A percentile compares a stretch with the other conserved stretches of the same genome.
Evolutionary conservation across 2,113 vertebrate genomes (phyloP).

Genomic region (Xiphias gladius): DNA sequence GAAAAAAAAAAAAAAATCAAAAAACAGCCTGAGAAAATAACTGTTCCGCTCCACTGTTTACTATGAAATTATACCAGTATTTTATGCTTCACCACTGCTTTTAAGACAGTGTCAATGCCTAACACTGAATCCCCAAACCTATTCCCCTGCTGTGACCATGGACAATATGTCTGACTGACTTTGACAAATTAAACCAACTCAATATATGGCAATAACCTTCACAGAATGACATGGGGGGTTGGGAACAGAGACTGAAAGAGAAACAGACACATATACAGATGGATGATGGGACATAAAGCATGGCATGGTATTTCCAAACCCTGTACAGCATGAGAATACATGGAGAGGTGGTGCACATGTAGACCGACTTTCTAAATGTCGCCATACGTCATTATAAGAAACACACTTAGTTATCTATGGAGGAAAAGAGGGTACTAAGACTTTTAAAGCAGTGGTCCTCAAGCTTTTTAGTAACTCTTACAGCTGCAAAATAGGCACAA

Average conservation of each 20-base stretch:
- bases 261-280: constrained; percentile 44
- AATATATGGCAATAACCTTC: constrained; percentile 82
- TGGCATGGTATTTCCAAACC: constrained; percentile 53
- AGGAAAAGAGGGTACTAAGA: constrained; percentile 29
- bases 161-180: constrained; percentile 73
- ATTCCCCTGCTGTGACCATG: constrained; percentile 52
- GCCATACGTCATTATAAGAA: constrained; percentile 30
- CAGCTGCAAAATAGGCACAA: background rate
- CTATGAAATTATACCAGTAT: constrained; percentile 29
- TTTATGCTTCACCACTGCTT: constrained; percentile 32
- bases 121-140: constrained; percentile 19
- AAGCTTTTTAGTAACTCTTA: constrained; percentile 5
- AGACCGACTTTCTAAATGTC: constrained; percentile 51
- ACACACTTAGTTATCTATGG: constrained; percentile 28
- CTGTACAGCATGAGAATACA: constrained; percentile 16
- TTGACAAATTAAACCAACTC: constrained; percentile 82
- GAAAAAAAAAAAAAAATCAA: constrained; percentile 39
- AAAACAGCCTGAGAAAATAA: constrained; percentile 48
- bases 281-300: constrained; percentile 46
- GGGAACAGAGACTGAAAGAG: constrained; percentile 15
- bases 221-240: constrained; percentile 40
- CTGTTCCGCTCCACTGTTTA: constrained; percentile 41
- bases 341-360: background rate
- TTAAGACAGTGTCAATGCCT: constrained; percentile 62
- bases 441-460: constrained; percentile 3